A percentile compares a stretch with the other conserved stretches of the same genome.
These are phyloP conservation scores for Stenchaetothrips biformis DNA, from an alignment of 2,888 invertebrate genomes.

Conservation along the genomic window DNA sequence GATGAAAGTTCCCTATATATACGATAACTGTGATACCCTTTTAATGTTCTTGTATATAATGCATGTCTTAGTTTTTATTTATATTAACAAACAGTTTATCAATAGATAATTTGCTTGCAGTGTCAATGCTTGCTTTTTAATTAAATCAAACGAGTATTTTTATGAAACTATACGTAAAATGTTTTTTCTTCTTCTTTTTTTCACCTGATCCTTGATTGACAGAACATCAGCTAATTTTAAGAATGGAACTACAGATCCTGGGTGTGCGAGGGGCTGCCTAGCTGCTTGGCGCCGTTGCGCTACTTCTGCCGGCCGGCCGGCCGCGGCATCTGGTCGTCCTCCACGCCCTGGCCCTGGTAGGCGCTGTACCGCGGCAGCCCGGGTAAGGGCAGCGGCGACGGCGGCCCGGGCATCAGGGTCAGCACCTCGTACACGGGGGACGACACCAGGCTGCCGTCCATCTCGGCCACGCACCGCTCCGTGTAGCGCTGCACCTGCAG, in stretches of 20 bases:
- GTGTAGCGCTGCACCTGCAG: constrained; percentile 6
- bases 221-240: not conserved
- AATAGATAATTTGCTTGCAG: not conserved
- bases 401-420: not conserved
- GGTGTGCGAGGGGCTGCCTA: too few relatives aligned
- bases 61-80: not conserved
- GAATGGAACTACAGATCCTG: not conserved
- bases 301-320: too few relatives aligned
- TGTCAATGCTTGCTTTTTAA: not conserved
- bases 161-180: too few relatives aligned
- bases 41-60: not conserved
- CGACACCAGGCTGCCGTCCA: constrained; percentile 15
- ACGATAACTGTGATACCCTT: not conserved
- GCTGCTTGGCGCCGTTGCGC: too few relatives aligned
- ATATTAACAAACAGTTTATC: not conserved
- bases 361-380: not conserved
- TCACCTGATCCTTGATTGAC: not conserved
- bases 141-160: not conserved
- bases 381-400: not conserved
- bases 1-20: not conserved
- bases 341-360: too few relatives aligned
- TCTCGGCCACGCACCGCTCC: constrained; percentile 17
- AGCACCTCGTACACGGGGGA: constrained; percentile 20
- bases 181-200: too few relatives aligned
- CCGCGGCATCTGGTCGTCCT: too few relatives aligned